Evolutionary conservation across 2,888 invertebrate genomes (phyloP).

Genomic region (Pemphredon lugubris): DNA sequence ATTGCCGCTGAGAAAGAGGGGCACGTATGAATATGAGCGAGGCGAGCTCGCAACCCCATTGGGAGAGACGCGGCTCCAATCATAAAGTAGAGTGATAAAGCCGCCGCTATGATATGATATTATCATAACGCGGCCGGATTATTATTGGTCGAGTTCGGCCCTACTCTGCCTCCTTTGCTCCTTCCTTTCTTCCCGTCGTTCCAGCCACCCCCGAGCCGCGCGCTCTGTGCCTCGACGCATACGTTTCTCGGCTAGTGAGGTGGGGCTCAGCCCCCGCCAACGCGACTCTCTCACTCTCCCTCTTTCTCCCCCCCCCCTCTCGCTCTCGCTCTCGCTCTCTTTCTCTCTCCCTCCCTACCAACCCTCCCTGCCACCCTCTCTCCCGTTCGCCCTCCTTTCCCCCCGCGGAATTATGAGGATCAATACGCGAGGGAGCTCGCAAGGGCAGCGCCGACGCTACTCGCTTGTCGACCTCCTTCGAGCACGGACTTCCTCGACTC

Average conservation of each 20-base stretch:
- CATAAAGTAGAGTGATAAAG: conserved; percentile 74
- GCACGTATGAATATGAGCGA: conserved; percentile 47
- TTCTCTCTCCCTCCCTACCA: conserved; percentile 57
- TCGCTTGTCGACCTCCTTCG: conserved; percentile 76
- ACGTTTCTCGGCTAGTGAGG: conserved; percentile 64
- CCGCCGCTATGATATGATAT: conserved; percentile 79
- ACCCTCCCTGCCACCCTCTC: conserved; percentile 48
- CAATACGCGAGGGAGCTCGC: conserved; percentile 80
- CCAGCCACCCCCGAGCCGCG: conserved; percentile 68
- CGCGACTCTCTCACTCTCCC: conserved; percentile 50
- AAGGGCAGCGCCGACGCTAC: conserved; percentile 78
- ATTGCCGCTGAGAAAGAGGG: conserved; percentile 1
- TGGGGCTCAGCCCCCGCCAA: conserved; percentile 66
- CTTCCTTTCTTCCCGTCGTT: conserved; percentile 72
- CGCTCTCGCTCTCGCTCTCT: conserved; percentile 53
- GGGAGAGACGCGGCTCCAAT: conserved; percentile 75
- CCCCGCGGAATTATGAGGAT: conserved; percentile 80
- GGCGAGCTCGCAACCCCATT: conserved; percentile 62
- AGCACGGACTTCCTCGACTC: conserved; percentile 65
- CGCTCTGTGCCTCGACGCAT: conserved; percentile 66
- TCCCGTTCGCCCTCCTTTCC: conserved; percentile 54
- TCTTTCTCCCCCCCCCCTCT: conserved; percentile 45
- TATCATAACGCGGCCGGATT: conserved; percentile 79
- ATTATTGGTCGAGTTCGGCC: conserved; percentile 79
- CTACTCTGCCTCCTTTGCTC: conserved; percentile 71